These are phyloP conservation scores for Urocyon cinereoargenteus DNA, from an alignment of 2,797 vertebrate species.

Conservation along the genomic window DNA sequence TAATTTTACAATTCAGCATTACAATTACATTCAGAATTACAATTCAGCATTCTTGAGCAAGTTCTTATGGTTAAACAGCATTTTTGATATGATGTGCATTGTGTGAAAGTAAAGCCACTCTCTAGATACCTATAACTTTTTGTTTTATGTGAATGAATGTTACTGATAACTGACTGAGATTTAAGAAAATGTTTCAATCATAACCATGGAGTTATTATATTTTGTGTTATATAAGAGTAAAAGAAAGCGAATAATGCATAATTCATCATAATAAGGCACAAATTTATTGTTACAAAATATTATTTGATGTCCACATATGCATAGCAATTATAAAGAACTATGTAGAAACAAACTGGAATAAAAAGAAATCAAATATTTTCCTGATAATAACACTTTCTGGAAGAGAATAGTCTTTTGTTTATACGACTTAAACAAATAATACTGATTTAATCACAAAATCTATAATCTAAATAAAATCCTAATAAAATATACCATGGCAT, in stretches of 20 bases:
- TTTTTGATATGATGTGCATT: slow-evolving; percentile 16
- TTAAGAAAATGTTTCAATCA: not conserved
- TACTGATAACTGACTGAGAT: not conserved
- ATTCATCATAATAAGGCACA: not conserved
- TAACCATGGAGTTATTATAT: not conserved
- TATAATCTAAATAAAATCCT: not conserved
- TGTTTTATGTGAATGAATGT: not conserved
- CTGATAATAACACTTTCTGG: too few relatives aligned
- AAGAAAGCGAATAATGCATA: not conserved
- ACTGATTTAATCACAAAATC: not conserved
- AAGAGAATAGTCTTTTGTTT: not conserved
- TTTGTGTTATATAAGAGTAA: not conserved
- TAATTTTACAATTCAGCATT: slow-evolving; percentile 20
- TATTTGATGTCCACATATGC: too few relatives aligned
- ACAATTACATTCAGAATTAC: too few relatives aligned
- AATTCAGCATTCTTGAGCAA: not conserved
- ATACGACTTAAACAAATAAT: not conserved
- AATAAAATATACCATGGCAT: not conserved
- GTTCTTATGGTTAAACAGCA: slow-evolving; percentile 29
- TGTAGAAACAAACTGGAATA: too few relatives aligned
- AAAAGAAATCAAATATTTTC: too few relatives aligned
- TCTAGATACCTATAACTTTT: slow-evolving; percentile 23
- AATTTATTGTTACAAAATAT: not conserved
- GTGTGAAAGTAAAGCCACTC: not conserved
- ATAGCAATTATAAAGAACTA: too few relatives aligned